phyloP scores from a whole-genome alignment of 2,888 invertebrate genomes.

The Branchipolynoe longqiensis region DNA sequence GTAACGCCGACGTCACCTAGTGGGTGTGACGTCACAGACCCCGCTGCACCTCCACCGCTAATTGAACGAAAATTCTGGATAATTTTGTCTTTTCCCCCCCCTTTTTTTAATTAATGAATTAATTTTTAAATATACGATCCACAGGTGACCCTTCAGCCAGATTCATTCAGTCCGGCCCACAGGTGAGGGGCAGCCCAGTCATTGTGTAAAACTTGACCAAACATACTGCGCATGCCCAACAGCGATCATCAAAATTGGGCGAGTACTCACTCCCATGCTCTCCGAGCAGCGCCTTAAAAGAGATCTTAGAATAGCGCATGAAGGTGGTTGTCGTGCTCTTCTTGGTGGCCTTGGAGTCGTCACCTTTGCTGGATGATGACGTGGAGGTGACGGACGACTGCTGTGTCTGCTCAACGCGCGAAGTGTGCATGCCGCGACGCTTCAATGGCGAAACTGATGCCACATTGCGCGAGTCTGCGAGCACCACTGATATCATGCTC shows the following conservation, averaged over 20 bases:
- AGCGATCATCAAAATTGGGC: background rate
- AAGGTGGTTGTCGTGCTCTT: constrained; percentile 56
- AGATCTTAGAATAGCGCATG: constrained; percentile 58
- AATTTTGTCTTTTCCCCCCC: too few species aligned
- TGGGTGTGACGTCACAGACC: too few species aligned
- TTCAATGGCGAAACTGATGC: constrained; percentile 14
- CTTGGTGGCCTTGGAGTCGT: constrained; percentile 11
- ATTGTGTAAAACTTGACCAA: too few species aligned
- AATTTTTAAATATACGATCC: too few species aligned
- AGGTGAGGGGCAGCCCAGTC: too few species aligned
- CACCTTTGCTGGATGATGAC: background rate
- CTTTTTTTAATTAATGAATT: too few species aligned
- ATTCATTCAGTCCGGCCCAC: too few species aligned
- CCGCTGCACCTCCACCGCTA: too few species aligned
- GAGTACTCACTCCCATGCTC: constrained; percentile 60
- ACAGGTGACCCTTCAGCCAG: too few species aligned
- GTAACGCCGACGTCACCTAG: too few species aligned
- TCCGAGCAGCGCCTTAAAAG: constrained; percentile 59
- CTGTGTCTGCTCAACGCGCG: background rate
- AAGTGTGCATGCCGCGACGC: constrained; percentile 31
- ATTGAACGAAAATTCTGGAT: too few species aligned
- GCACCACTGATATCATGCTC: constrained; percentile 16
- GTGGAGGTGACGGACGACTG: background rate
- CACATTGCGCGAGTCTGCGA: background rate
- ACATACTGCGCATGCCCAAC: constrained; percentile 46